These are phyloP conservation scores for Gopherus flavomarginatus DNA, from an alignment of 2,113 vertebrate genomes.

Conservation along the genomic window DNA sequence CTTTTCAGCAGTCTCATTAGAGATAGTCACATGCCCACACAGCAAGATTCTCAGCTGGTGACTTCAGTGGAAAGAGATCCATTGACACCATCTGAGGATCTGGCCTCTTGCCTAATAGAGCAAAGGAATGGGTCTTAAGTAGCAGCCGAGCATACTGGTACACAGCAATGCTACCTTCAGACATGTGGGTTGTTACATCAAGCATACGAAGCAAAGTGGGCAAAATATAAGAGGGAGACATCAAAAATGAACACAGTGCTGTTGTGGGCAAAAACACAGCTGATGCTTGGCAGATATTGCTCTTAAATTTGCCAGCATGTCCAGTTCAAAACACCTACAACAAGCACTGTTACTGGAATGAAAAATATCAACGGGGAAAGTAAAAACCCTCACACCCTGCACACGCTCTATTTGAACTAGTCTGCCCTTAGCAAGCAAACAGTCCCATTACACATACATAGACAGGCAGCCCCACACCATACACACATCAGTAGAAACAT, in stretches of 20 bases:
- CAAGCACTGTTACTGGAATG: not conserved
- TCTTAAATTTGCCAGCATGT: not conserved
- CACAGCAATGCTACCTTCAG: not conserved
- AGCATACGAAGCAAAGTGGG: not conserved
- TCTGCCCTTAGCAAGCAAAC: not conserved
- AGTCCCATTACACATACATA: not conserved
- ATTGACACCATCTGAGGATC: not conserved
- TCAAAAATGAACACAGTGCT: accelerated
- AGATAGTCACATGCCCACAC: not conserved
- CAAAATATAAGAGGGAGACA: not conserved
- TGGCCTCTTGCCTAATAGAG: not conserved
- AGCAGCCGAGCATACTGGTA: not conserved
- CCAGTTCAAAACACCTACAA: not conserved
- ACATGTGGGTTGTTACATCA: not conserved
- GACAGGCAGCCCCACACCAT: not conserved
- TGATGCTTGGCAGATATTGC: not conserved
- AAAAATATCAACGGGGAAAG: not conserved
- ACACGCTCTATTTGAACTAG: not conserved
- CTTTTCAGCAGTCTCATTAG: not conserved
- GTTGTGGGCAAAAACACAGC: not conserved
- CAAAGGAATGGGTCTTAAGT: accelerated
- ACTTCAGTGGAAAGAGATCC: not conserved
- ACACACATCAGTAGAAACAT: not conserved
- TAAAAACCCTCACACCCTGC: not conserved
- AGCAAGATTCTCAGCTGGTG: not conserved